Percentiles rank a stretch among this genome's conserved stretches.
phyloP scores from a whole-genome alignment of 1,140 invertebrate genomes.

The Alviniconcha marisindica region DNA sequence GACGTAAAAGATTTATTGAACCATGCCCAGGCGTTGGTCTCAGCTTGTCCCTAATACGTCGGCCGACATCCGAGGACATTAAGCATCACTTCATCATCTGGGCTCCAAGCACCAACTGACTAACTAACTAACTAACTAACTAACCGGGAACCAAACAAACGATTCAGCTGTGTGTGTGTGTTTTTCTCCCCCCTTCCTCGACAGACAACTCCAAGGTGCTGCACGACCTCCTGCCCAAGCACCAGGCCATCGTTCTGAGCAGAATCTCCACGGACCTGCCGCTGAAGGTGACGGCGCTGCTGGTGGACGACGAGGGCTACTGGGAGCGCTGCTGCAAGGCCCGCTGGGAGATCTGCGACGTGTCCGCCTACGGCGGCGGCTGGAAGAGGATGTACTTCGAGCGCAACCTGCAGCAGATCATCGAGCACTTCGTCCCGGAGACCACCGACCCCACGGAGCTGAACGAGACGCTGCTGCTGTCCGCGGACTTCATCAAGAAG shows the following conservation, averaged over 20 bases:
- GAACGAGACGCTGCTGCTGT: conserved; percentile 69
- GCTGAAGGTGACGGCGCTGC: conserved; percentile 73
- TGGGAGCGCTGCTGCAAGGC: conserved; percentile 75
- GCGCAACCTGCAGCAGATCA: conserved; percentile 73
- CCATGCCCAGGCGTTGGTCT: too few relatives aligned
- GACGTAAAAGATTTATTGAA: too few relatives aligned
- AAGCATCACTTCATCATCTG: too few relatives aligned
- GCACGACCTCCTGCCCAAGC: conserved; percentile 69
- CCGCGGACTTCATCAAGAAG: conserved; percentile 71
- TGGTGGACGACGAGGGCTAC: conserved; percentile 73
- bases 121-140: too few relatives aligned
- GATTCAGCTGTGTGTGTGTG: conserved; percentile 4
- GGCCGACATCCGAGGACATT: too few relatives aligned
- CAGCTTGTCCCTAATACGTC: too few relatives aligned
- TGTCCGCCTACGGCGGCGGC: conserved; percentile 67
- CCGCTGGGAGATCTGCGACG: conserved; percentile 75
- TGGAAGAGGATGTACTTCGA: conserved; percentile 77
- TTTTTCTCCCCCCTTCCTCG: conserved; percentile 57
- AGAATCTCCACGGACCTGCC: conserved; percentile 72
- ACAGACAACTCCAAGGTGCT: conserved; percentile 74
- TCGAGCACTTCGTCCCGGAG: conserved; percentile 76
- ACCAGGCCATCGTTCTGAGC: conserved; percentile 71
- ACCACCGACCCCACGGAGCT: conserved; percentile 71
- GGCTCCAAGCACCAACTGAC: too few relatives aligned
- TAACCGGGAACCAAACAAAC: too few relatives aligned